These are phyloP conservation scores for Cryptoprocta ferox DNA, from an alignment of 2,797 vertebrate genomes.

Conservation along the genomic window DNA sequence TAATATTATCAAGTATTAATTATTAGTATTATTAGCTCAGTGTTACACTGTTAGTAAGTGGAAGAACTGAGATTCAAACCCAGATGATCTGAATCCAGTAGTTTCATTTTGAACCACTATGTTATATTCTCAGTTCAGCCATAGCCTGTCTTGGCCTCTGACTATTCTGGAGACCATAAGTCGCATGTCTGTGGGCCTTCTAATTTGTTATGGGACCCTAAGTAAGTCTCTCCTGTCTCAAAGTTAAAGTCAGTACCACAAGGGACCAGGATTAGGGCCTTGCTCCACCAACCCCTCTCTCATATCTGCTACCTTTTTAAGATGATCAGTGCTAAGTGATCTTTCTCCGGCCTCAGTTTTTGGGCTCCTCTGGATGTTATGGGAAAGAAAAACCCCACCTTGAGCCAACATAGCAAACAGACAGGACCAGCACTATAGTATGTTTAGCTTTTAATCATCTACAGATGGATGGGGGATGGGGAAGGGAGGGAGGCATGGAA, in stretches of 20 bases:
- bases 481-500: conserved; percentile 55
- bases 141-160: conserved; percentile 37
- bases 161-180: neutral
- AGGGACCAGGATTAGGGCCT: neutral
- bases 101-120: conserved; percentile 31
- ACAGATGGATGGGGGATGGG: conserved; percentile 47
- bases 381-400: conserved; percentile 69
- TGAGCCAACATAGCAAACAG: conserved; percentile 67
- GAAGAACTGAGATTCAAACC: conserved; percentile 23
- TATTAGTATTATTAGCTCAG: neutral
- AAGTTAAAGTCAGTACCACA: conserved; percentile 45
- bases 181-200: neutral
- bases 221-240: neutral
- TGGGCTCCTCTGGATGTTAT: conserved; percentile 69
- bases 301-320: conserved; percentile 64
- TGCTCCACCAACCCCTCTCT: neutral
- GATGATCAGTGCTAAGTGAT: conserved; percentile 55
- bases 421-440: conserved; percentile 58
- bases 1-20: neutral
- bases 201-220: neutral
- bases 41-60: neutral
- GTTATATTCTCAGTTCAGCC: neutral
- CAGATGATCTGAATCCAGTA: neutral
- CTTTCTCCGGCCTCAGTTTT: conserved; percentile 66
- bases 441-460: conserved; percentile 75